These are phyloP conservation scores for Enteromius viviparus DNA, from an alignment of 2,797 vertebrate genomes.

Conservation along the genomic window DNA sequence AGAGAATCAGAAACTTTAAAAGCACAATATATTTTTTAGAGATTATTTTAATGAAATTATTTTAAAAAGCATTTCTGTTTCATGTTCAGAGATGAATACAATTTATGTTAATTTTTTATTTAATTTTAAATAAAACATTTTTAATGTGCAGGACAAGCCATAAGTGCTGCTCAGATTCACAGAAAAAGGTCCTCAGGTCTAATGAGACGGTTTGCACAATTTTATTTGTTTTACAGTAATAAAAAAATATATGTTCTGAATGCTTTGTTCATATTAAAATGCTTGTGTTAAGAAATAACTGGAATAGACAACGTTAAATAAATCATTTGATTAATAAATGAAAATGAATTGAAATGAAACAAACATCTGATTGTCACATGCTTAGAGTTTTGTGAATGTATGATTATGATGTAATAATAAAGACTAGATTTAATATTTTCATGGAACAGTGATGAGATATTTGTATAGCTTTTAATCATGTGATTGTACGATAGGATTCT, in stretches of 20 bases:
- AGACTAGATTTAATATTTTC: not conserved
- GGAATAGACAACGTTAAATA: not conserved
- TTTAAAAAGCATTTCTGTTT: not conserved
- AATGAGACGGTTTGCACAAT: conserved; percentile 11
- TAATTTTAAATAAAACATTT: too few relatives aligned
- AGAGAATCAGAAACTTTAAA: not conserved
- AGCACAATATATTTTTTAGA: not conserved
- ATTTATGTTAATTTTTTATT: too few relatives aligned
- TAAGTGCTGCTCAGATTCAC: conserved; percentile 10
- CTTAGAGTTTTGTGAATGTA: conserved; percentile 4
- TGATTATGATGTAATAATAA: not conserved
- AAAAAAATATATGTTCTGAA: conserved; percentile 1
- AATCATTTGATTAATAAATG: not conserved
- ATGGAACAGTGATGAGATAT: not conserved
- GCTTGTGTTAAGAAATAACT: not conserved
- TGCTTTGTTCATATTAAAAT: not conserved
- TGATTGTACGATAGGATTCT: not conserved
- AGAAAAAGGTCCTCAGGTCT: not conserved
- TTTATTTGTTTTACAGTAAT: conserved; percentile 6
- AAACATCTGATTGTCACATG: not conserved
- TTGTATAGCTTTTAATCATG: not conserved
- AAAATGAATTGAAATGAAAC: not conserved
- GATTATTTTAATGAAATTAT: not conserved
- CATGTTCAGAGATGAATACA: not conserved
- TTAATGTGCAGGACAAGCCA: not conserved